Percentiles rank a stretch among this genome's conserved stretches.
Conservation (phyloP, 2,888 invertebrate genomes). For the Germaria angustata region DNA sequence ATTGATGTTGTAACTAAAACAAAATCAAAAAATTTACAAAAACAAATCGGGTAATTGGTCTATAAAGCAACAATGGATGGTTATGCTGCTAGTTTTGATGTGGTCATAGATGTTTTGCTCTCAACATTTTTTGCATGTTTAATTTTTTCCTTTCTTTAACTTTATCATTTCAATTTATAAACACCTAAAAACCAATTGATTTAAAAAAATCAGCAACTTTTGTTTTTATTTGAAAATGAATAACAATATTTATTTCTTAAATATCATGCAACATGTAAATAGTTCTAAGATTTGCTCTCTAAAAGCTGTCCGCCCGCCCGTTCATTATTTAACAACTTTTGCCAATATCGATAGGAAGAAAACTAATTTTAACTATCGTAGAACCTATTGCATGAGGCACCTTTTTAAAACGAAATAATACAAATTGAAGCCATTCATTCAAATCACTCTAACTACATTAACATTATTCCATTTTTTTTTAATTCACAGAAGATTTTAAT, state of each 20-base stretch:
- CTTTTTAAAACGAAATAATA: neutral
- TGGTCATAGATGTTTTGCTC: constrained; percentile 70
- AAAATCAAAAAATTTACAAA: constrained; percentile 14
- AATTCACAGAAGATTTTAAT: neutral
- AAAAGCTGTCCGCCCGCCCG: neutral
- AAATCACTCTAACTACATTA: constrained; percentile 26
- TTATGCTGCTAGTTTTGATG: constrained; percentile 75
- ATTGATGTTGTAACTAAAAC: constrained; percentile 58
- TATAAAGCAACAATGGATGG: constrained; percentile 49
- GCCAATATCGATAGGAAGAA: neutral
- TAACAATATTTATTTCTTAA: neutral
- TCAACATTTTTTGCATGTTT: constrained; percentile 69
- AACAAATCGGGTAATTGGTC: constrained; percentile 68
- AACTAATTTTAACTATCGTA: neutral
- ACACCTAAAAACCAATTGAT: neutral
- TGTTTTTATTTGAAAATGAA: neutral
- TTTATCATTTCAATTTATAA: constrained; percentile 11
- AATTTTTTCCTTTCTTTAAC: constrained; percentile 4
- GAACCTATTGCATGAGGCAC: constrained; percentile 40
- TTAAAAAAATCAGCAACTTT: neutral
- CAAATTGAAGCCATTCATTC: constrained; percentile 7
- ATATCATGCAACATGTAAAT: neutral
- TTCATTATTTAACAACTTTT: neutral
- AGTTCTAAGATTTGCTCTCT: neutral
- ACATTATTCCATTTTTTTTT: neutral